A percentile compares a stretch with the other conserved stretches of the same genome.
phyloP scores from a whole-genome alignment of 2,113 vertebrate species.

The Cairina moschata region DNA sequence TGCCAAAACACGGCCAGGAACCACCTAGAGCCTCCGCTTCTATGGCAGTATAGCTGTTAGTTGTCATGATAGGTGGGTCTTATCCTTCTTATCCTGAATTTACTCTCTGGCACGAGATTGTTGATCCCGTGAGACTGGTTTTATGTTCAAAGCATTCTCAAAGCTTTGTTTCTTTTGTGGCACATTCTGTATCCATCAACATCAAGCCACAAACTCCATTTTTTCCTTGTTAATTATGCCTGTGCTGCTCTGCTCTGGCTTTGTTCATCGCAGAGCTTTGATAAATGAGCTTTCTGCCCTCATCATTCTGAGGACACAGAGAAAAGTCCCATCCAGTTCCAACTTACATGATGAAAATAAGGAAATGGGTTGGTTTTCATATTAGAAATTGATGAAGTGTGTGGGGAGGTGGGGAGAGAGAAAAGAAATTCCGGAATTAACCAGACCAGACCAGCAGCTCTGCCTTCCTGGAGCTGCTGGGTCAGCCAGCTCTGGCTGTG shows the following conservation, averaged over 20 bases:
- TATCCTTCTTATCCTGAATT: neutral
- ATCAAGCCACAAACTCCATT: conserved; percentile 62
- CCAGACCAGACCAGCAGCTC: neutral
- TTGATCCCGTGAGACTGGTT: conserved; percentile 49
- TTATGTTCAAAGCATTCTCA: conserved; percentile 67
- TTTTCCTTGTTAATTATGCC: conserved; percentile 52
- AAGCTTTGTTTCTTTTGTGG: conserved; percentile 60
- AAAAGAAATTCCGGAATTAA: neutral
- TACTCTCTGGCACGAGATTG: neutral
- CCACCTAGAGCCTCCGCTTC: neutral
- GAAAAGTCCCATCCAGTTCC: conserved; percentile 5
- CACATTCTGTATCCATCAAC: conserved; percentile 69
- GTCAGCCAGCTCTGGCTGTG: neutral
- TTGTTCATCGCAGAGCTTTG: conserved; percentile 55
- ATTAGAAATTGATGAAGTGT: conserved; percentile 50
- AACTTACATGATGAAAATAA: conserved; percentile 51
- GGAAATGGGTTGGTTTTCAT: conserved; percentile 19
- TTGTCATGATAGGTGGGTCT: neutral
- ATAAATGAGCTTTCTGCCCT: conserved; percentile 58
- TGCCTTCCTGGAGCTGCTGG: neutral
- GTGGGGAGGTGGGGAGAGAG: neutral
- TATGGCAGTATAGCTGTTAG: neutral
- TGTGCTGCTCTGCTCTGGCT: conserved; percentile 42
- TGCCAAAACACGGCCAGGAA: neutral
- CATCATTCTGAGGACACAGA: conserved; percentile 28